Conservation (phyloP, 2,113 vertebrate genomes). For the Fulmarus glacialis region DNA sequence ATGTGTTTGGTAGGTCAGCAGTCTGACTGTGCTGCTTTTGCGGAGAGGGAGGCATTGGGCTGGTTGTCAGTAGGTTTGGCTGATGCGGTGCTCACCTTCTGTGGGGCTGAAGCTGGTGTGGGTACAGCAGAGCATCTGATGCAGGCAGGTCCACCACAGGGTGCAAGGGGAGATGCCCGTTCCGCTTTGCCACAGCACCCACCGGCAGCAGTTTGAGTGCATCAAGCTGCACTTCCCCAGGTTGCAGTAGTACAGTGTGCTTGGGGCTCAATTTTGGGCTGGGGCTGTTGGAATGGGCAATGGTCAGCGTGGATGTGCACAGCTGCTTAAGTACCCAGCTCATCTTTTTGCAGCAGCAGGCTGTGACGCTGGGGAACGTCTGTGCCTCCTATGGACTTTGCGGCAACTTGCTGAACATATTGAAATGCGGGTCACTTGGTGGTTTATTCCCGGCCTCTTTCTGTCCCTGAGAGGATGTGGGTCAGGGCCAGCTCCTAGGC, state of each 20-base stretch:
- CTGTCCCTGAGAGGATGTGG: neutral
- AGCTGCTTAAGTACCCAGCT: fast-evolving
- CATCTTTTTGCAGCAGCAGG: neutral
- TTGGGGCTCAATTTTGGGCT: neutral
- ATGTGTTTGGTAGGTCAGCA: neutral
- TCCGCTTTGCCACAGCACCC: neutral
- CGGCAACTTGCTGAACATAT: neutral
- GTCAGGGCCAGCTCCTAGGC: neutral
- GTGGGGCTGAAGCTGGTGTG: neutral
- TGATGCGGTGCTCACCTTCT: neutral
- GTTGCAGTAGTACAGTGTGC: neutral
- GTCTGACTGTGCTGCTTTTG: neutral
- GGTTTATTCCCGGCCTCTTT: neutral
- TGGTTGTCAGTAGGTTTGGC: fast-evolving
- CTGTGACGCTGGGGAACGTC: neutral
- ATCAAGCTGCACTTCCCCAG: neutral
- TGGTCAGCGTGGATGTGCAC: neutral
- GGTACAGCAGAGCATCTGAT: neutral
- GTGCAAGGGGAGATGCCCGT: neutral
- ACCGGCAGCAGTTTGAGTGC: neutral
- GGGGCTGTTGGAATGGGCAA: neutral
- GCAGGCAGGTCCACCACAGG: fast-evolving
- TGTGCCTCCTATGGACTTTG: neutral
- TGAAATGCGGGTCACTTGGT: neutral
- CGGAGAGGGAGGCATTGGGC: too few relatives aligned